phyloP scores from a whole-genome alignment of 2,113 vertebrate genomes.

The Solea senegalensis region DNA sequence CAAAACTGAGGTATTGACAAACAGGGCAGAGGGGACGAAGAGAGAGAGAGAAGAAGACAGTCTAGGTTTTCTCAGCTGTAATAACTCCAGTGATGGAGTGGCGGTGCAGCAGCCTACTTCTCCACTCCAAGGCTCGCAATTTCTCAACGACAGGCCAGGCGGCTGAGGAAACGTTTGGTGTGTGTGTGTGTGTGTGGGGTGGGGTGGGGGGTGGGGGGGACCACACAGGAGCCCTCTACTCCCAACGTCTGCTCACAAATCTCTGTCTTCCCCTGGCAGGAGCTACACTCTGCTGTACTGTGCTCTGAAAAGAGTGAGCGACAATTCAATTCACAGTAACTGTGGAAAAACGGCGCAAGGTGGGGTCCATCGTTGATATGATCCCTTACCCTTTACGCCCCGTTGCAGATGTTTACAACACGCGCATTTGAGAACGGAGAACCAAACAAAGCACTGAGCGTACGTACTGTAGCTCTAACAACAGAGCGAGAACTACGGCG shows the following conservation, averaged over 20 bases:
- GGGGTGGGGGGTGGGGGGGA: not conserved
- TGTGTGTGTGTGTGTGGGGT: no score
- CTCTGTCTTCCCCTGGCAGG: not conserved
- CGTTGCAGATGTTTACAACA: constrained; percentile 20
- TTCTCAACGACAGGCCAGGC: constrained; percentile 37
- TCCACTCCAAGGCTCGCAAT: constrained; percentile 33
- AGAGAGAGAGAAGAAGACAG: constrained; percentile 34
- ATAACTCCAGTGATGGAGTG: constrained; percentile 48
- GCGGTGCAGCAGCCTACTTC: constrained; percentile 18
- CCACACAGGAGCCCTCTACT: constrained; percentile 39
- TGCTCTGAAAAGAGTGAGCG: not conserved
- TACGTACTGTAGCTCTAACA: not conserved
- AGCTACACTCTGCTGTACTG: constrained; percentile 1
- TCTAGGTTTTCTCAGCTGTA: constrained; percentile 66
- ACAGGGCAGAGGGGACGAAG: constrained; percentile 5
- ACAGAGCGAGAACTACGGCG: no score
- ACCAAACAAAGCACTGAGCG: not conserved
- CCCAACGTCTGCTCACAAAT: constrained; percentile 25
- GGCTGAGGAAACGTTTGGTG: constrained; percentile 59
- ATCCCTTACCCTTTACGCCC: constrained; percentile 3
- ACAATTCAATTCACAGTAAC: constrained; percentile 21
- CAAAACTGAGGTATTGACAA: constrained; percentile 32
- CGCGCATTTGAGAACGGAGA: constrained; percentile 5
- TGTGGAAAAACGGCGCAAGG: constrained; percentile 9
- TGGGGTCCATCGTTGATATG: constrained; percentile 7